Evolutionary conservation across 53 echinoderm and acorn worm species (phyloP).

Genomic region (Hippasteria phrygiana): DNA sequence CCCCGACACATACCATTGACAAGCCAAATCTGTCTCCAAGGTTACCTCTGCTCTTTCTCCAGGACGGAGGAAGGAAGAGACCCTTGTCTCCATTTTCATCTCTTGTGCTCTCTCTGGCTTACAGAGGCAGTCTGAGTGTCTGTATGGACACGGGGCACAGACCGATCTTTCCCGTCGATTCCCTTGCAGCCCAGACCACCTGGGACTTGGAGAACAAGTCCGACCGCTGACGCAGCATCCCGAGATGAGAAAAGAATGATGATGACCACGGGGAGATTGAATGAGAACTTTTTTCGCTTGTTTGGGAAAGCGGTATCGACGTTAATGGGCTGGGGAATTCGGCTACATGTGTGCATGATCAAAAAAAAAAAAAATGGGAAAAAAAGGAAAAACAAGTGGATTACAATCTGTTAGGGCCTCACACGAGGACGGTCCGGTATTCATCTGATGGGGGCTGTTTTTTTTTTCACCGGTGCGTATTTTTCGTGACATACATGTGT

Average conservation of each 20-base stretch:
- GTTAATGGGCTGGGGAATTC: slow-evolving; percentile 27
- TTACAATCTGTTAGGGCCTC: not conserved
- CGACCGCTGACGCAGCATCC: not conserved
- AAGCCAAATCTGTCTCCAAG: slow-evolving; percentile 29
- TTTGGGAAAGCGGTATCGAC: not conserved
- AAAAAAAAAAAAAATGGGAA: not conserved
- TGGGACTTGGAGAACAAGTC: not conserved
- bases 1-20: slow-evolving; percentile 33
- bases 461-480: too few species aligned
- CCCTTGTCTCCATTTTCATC: not conserved
- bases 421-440: too few species aligned
- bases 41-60: slow-evolving; percentile 10
- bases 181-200: not conserved
- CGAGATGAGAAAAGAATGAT: not conserved
- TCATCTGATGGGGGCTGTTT: too few species aligned
- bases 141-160: too few species aligned
- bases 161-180: too few species aligned
- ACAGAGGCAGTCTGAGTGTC: too few species aligned
- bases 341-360: not conserved
- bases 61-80: not conserved
- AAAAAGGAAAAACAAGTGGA: not conserved
- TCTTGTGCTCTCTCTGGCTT: not conserved
- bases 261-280: not conserved
- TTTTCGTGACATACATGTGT: too few species aligned
- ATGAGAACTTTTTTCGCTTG: not conserved